Conservation (phyloP, 1,140 invertebrate genomes). For the Metopolophium dirhodum region DNA sequence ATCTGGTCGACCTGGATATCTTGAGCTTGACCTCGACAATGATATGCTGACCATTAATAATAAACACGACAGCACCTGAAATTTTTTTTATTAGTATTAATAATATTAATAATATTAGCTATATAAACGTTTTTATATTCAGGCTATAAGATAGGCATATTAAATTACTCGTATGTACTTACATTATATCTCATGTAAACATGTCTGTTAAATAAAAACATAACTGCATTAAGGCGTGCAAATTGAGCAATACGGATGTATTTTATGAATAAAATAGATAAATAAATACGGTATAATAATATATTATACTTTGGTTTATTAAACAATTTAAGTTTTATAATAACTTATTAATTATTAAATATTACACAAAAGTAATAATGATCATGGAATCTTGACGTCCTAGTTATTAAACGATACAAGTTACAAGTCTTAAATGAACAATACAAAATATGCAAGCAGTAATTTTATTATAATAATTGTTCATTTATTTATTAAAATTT, state of each 20-base stretch:
- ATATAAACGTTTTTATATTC: background rate
- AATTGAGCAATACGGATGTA: background rate
- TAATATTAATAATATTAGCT: background rate
- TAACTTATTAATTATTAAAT: too few relatives aligned
- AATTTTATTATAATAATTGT: too few relatives aligned
- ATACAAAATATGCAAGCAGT: too few relatives aligned
- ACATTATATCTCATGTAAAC: background rate
- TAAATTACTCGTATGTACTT: background rate
- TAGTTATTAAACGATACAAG: too few relatives aligned
- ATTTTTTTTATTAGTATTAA: background rate
- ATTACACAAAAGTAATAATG: too few relatives aligned
- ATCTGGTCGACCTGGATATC: conserved; percentile 49
- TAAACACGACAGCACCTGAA: conserved; percentile 36
- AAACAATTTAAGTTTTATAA: too few relatives aligned
- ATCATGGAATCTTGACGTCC: too few relatives aligned
- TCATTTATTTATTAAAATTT: too few relatives aligned
- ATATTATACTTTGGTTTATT: too few relatives aligned
- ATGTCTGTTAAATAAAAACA: background rate
- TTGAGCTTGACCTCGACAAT: conserved; percentile 50
- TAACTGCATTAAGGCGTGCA: background rate
- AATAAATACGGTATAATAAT: too few relatives aligned
- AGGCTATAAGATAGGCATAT: background rate
- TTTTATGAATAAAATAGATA: background rate
- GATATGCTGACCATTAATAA: conserved; percentile 14
- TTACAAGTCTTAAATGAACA: too few relatives aligned